Conservation (phyloP, 2,113 vertebrate genomes). For the Poecilia latipinna region DNA sequence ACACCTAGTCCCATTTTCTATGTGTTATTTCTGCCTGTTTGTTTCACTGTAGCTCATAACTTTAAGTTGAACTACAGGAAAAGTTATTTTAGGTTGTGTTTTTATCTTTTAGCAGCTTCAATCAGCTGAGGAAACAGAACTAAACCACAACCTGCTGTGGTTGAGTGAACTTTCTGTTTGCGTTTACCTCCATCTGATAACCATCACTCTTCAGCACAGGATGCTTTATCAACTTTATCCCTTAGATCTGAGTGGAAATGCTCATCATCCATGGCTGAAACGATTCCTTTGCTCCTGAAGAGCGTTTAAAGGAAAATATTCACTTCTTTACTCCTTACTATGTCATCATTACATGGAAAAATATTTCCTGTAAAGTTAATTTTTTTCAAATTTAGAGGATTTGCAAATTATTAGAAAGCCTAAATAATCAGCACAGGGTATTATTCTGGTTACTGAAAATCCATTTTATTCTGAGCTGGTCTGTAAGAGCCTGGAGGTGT, state of each 20-base stretch:
- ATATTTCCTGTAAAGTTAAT: background rate
- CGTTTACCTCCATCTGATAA: background rate
- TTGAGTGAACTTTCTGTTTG: background rate
- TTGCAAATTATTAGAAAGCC: background rate
- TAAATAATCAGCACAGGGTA: background rate
- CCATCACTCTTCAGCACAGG: background rate
- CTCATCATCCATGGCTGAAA: background rate
- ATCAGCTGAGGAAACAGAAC: background rate
- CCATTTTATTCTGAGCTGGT: background rate
- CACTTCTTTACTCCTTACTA: too few relatives aligned
- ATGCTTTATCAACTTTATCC: background rate
- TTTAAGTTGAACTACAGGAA: too few relatives aligned
- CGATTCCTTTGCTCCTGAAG: background rate
- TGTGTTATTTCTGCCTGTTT: too few relatives aligned
- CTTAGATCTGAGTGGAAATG: background rate
- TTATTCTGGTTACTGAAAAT: background rate
- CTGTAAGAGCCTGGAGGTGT: background rate
- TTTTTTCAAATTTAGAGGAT: background rate
- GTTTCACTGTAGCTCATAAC: too few relatives aligned
- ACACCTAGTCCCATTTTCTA: too few relatives aligned
- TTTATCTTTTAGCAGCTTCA: background rate
- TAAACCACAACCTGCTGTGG: background rate
- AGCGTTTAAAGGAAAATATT: background rate
- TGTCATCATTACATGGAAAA: background rate
- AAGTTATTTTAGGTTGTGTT: background rate